Percentiles rank a stretch among this genome's conserved stretches.
phyloP scores from a whole-genome alignment of 2,797 vertebrate genomes.

The Syngnathus rostellatus region DNA sequence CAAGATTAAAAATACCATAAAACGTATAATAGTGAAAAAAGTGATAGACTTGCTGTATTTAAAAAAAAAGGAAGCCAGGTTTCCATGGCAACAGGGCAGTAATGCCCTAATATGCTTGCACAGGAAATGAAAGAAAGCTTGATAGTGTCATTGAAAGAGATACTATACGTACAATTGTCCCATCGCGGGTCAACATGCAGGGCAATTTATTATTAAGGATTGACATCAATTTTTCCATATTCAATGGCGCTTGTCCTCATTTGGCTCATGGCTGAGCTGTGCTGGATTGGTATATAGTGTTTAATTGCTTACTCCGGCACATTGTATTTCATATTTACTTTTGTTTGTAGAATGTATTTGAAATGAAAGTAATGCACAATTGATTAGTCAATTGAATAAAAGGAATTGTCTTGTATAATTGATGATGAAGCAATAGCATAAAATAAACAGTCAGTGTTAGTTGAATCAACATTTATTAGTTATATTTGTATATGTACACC shows the following conservation, averaged over 20 bases:
- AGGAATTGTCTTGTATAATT: not conserved
- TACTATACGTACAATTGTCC: slow-evolving; percentile 9
- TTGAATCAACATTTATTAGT: slow-evolving; percentile 98
- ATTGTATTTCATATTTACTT: too few relatives aligned
- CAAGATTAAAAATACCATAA: slow-evolving; percentile 19
- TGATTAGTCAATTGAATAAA: not conserved
- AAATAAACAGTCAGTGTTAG: slow-evolving; percentile 49
- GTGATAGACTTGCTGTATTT: not conserved
- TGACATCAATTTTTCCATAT: not conserved
- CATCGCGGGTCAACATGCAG: not conserved
- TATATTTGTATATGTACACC: slow-evolving; percentile 92
- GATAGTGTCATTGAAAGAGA: slow-evolving; percentile 37
- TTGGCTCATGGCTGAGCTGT: not conserved
- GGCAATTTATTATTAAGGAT: not conserved
- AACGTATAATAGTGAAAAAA: not conserved
- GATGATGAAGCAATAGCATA: not conserved
- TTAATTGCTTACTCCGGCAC: not conserved
- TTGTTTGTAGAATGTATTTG: not conserved
- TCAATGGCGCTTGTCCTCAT: not conserved
- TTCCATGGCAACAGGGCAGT: slow-evolving; percentile 51
- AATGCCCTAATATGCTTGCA: slow-evolving; percentile 37
- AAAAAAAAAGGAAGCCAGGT: slow-evolving; percentile 38
- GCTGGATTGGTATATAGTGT: not conserved
- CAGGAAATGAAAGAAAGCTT: slow-evolving; percentile 29
- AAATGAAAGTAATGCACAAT: not conserved